Evolutionary conservation across 2,113 vertebrate species (phyloP).

Genomic region (Anolis sagrei): DNA sequence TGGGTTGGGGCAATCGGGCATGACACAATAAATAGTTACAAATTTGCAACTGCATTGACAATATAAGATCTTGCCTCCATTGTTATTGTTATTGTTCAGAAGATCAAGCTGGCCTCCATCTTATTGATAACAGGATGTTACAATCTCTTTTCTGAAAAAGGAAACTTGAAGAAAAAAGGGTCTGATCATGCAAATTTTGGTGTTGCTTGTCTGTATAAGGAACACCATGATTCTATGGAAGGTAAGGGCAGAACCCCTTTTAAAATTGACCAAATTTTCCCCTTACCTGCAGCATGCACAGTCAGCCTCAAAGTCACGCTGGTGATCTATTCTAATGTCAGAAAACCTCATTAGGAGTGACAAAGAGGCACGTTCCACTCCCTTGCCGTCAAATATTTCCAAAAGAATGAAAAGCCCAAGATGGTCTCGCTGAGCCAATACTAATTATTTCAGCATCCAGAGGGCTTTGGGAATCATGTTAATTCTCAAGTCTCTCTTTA

Average conservation of each 20-base stretch:
- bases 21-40: no score
- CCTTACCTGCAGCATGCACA: neutral
- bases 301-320: slow-evolving; percentile 38
- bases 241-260: slow-evolving; percentile 29
- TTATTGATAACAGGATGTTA: neutral
- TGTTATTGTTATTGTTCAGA: neutral
- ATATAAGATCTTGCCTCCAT: neutral
- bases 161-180: neutral
- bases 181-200: neutral
- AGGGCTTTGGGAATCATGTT: slow-evolving; percentile 67
- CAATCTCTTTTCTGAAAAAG: neutral
- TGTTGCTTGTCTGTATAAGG: neutral
- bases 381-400: slow-evolving; percentile 60
- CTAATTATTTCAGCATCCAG: slow-evolving; percentile 71
- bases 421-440: slow-evolving; percentile 66
- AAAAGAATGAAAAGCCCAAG: slow-evolving; percentile 57
- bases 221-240: neutral
- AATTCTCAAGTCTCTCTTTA: slow-evolving; percentile 74
- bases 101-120: neutral
- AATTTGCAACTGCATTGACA: neutral
- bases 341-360: slow-evolving; percentile 56
- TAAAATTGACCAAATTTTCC: slow-evolving; percentile 24
- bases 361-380: slow-evolving; percentile 59
- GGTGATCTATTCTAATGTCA: slow-evolving; percentile 45
- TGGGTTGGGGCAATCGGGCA: no score